A percentile compares a stretch with the other conserved stretches of the same genome.
Conservation (phyloP, 2,113 vertebrate genomes). For the Sander vitreus region DNA sequence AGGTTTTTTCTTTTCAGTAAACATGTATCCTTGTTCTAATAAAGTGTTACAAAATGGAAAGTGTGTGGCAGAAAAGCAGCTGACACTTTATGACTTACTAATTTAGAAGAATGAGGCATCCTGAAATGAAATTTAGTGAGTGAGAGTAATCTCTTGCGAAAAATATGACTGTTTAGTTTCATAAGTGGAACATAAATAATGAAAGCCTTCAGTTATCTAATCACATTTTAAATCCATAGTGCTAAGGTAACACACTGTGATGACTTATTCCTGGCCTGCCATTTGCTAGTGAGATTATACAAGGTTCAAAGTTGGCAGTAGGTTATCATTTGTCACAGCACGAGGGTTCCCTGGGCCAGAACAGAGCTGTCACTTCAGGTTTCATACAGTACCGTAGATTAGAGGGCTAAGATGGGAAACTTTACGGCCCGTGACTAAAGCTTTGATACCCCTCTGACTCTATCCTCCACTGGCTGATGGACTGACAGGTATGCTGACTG, state of each 20-base stretch:
- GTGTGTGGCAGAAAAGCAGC: neutral
- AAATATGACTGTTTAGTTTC: slow-evolving; percentile 38
- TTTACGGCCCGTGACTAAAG: slow-evolving; percentile 70
- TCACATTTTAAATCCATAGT: slow-evolving; percentile 44
- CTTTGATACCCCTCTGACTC: slow-evolving; percentile 66
- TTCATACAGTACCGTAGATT: slow-evolving; percentile 53
- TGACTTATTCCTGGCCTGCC: slow-evolving; percentile 38
- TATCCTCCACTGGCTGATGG: slow-evolving; percentile 51
- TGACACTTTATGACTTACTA: neutral
- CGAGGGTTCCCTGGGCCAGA: slow-evolving; percentile 39
- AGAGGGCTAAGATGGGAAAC: slow-evolving; percentile 53
- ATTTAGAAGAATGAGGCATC: neutral
- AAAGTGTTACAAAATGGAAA: neutral
- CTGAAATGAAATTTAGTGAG: slow-evolving; percentile 17
- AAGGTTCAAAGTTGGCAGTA: slow-evolving; percentile 54
- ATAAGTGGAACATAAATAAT: slow-evolving; percentile 31
- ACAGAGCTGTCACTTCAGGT: slow-evolving; percentile 62
- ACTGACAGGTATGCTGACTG: slow-evolving; percentile 52
- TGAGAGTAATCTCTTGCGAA: slow-evolving; percentile 12
- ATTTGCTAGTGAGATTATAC: slow-evolving; percentile 45
- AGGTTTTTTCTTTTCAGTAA: neutral
- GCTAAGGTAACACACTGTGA: slow-evolving; percentile 38
- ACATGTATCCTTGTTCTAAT: neutral
- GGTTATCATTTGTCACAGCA: slow-evolving; percentile 71
- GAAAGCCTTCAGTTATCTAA: slow-evolving; percentile 33